Evolutionary conservation across 2,888 invertebrate genomes (phyloP), one percentile per base, ranked within the genome.

Genomic region (Ennomos fuscantarius): DNA sequence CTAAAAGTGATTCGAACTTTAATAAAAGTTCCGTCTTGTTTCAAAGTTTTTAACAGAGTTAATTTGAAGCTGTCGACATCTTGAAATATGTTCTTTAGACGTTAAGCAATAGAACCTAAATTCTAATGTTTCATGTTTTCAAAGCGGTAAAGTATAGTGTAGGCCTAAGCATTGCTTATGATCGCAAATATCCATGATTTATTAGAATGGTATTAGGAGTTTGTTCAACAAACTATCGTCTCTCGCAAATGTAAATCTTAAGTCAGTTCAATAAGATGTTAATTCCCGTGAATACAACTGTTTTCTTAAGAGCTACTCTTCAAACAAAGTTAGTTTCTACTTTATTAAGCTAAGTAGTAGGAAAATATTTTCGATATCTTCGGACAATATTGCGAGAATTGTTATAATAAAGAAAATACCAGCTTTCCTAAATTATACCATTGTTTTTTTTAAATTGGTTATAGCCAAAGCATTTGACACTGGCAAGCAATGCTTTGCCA

Each of bases 11-110:
- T 65, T 60, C 57, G 47, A 68, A 62, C 65, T 68, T 65, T 63
- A 63, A 63, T 68, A 65, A 68, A 64, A 65, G 63, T 65, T 68
- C 49, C 47, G 44, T 42, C 62, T 62, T 65, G 65, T 63, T 63
- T 49, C 52, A 48, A 65, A 68, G 60, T 68, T 68, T 68, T 68
- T 65, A 68, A 68, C 65, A 60, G 62, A 68, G 67, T 62, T 59
- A 59, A 59, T 59, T 59, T 59, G 37, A 54, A 46, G 48, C 10
- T 9, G 12, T 9, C 9, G 10, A 6, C 9, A 8, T 40, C 33
- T n/a, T 39, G 43, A 39, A 35, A 59, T 48, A 46, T 55, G 41
- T 54, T 45, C 62, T 64, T 60, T 55, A 58, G 40, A 15, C 40
- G 34, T 15, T 9, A 42, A 35, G 45, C 42, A 42, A 51, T 61